These are phyloP conservation scores for Lepus townsendii DNA, from an alignment of 2,797 vertebrate genomes.

Conservation along the genomic window DNA sequence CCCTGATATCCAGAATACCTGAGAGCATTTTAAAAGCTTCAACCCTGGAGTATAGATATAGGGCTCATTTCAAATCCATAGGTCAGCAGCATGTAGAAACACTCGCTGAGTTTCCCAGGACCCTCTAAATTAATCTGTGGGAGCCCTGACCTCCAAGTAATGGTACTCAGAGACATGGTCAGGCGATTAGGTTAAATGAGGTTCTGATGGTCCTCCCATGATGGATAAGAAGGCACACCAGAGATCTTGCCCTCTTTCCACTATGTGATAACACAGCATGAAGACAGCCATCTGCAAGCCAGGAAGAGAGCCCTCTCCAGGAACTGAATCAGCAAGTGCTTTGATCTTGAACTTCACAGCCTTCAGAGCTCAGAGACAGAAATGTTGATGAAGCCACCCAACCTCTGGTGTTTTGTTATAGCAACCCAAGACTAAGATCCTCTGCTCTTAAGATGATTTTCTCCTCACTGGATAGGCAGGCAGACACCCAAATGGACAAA, in stretches of 20 bases:
- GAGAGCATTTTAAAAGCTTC: constrained; percentile 41
- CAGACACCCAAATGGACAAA: constrained; percentile 24
- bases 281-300: neutral
- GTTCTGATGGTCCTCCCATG: no score
- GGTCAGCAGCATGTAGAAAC: neutral
- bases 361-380: neutral
- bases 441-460: constrained; percentile 41
- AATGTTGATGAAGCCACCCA: neutral
- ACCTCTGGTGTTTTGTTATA: neutral
- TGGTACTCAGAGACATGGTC: neutral
- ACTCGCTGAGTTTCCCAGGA: neutral
- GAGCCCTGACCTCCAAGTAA: neutral
- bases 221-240: neutral
- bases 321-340: neutral
- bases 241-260: neutral
- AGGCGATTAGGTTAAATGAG: neutral
- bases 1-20: neutral
- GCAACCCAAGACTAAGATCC: no score
- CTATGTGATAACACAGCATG: neutral
- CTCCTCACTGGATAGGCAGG: neutral
- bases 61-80: neutral
- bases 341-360: neutral
- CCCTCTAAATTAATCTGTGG: neutral
- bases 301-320: neutral
- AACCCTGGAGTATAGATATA: constrained; percentile 10